phyloP scores from a whole-genome alignment of 2,113 vertebrate genomes.

The Xiphorhynchus elegans region DNA sequence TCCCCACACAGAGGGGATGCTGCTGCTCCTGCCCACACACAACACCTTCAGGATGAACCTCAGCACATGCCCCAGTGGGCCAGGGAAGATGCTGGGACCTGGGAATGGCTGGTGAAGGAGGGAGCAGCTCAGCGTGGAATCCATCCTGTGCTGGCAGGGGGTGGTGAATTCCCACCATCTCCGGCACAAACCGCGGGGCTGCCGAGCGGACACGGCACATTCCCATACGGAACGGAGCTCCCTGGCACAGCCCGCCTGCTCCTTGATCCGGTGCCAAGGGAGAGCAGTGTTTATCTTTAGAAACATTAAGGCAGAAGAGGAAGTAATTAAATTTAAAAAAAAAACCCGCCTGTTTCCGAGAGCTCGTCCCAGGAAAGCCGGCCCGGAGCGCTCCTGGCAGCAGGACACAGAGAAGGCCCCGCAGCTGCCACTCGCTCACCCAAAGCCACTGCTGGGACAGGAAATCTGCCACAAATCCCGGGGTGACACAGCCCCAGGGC shows the following conservation, averaged over 20 bases:
- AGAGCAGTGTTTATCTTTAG: slow-evolving; percentile 31
- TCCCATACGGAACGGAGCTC: neutral
- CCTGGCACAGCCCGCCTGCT: neutral
- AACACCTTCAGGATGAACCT: accelerated
- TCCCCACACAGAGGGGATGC: accelerated
- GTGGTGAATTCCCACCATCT: accelerated
- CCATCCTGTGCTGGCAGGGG: neutral
- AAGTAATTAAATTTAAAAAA: slow-evolving; percentile 26
- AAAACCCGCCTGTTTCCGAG: neutral
- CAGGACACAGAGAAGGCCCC: neutral
- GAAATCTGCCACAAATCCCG: neutral
- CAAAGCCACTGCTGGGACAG: neutral
- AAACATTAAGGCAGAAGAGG: slow-evolving; percentile 19
- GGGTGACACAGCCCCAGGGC: accelerated
- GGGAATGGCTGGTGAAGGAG: accelerated
- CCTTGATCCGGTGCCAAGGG: neutral
- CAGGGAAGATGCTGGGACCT: accelerated
- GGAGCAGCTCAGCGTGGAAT: accelerated
- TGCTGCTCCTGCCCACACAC: neutral
- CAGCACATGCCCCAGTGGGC: accelerated
- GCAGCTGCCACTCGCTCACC: neutral
- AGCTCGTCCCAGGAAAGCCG: neutral
- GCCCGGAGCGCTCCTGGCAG: neutral
- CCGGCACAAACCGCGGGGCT: neutral
- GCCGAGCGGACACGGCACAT: neutral